phyloP scores from a whole-genome alignment of 1,140 invertebrate genomes.

The Hormaphis cornu region DNA sequence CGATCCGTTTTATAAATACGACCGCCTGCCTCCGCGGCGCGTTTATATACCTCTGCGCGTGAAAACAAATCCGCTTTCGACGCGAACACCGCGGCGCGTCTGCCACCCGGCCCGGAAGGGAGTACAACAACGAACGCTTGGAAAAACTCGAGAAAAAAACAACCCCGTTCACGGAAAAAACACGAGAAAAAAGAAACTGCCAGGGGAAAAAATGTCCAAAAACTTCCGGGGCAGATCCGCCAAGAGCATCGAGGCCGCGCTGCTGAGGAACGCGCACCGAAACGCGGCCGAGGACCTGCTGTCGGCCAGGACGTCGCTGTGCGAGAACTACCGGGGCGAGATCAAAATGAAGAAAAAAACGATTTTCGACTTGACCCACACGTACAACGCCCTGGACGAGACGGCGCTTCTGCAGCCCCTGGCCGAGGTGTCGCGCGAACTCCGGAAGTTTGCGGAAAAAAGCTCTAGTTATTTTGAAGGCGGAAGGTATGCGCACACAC shows the following conservation, averaged over 20 bases:
- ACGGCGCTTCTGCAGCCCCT: constrained; percentile 49
- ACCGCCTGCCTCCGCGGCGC: neutral
- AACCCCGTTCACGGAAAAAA: too few species aligned
- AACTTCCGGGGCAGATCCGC: constrained; percentile 27
- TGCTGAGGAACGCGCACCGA: neutral
- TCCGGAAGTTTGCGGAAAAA: constrained; percentile 53
- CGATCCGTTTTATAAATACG: constrained; percentile 27
- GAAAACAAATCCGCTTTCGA: constrained; percentile 24
- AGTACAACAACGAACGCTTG: too few species aligned
- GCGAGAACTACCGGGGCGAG: neutral
- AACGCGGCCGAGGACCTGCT: neutral
- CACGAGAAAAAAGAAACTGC: too few species aligned
- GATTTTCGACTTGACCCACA: constrained; percentile 7
- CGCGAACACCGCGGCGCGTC: too few species aligned
- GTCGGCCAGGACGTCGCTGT: neutral
- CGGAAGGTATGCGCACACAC: constrained; percentile 48
- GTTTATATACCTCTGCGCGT: too few species aligned
- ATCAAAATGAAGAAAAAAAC: constrained; percentile 21
- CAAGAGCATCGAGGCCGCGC: constrained; percentile 11
- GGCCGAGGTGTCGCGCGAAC: constrained; percentile 49
- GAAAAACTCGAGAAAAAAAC: too few species aligned
- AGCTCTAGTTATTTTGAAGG: constrained; percentile 51
- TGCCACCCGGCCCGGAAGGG: too few species aligned
- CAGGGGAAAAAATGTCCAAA: constrained; percentile 17
- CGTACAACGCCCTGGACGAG: constrained; percentile 41